Conservation (phyloP, 2,113 vertebrate genomes). For the Picathartes gymnocephalus region DNA sequence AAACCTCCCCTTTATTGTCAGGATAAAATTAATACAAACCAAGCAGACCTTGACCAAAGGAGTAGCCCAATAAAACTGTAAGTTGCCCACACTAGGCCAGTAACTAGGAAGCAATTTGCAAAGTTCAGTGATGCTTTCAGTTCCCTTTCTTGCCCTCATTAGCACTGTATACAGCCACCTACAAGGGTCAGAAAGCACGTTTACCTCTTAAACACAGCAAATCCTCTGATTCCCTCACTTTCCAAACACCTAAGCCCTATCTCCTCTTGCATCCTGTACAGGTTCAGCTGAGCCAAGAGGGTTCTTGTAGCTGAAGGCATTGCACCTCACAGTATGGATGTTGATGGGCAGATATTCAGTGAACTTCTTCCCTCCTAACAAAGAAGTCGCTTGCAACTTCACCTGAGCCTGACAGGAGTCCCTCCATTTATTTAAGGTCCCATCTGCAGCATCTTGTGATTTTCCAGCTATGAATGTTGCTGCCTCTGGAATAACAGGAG, state of each 20-base stretch:
- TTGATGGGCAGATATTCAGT: too few relatives aligned
- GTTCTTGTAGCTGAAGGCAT: background rate
- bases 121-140: background rate
- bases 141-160: background rate
- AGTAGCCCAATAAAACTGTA: background rate
- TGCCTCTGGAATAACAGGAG: background rate
- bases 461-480: background rate
- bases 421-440: background rate
- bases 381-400: background rate
- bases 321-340: background rate
- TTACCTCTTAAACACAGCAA: background rate
- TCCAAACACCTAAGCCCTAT: background rate
- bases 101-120: constrained; percentile 9
- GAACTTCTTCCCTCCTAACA: background rate
- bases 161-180: background rate
- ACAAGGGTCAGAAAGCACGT: background rate
- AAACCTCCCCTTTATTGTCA: constrained; percentile 15
- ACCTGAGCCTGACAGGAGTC: background rate
- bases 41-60: constrained; percentile 3
- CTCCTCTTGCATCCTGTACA: background rate
- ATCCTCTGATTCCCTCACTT: background rate
- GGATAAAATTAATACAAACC: constrained; percentile 25
- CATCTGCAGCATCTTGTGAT: background rate
- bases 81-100: background rate
- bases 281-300: background rate